phyloP scores from a whole-genome alignment of 2,888 invertebrate genomes.

The Dryadula phaetusa region DNA sequence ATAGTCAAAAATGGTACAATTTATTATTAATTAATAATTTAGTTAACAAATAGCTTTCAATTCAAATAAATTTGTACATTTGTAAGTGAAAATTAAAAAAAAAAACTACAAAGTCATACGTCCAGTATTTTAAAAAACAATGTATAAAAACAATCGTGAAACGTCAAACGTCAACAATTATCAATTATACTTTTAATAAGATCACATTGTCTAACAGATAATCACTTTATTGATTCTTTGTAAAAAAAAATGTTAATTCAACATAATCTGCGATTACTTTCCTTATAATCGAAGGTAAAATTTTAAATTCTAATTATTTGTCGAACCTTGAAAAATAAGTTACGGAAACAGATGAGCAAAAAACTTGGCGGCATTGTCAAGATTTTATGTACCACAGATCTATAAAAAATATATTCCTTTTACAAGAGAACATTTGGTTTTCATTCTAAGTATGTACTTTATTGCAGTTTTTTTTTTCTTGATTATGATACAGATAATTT shows the following conservation, averaged over 20 bases:
- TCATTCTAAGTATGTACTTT: slow-evolving; percentile 7
- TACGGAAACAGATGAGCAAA: slow-evolving; percentile 46
- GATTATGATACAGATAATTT: slow-evolving; percentile 7
- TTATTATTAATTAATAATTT: too few species aligned
- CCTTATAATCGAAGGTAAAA: neutral
- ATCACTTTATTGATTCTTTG: neutral
- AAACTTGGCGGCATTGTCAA: slow-evolving; percentile 43
- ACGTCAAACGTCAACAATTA: too few species aligned
- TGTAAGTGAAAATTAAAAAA: too few species aligned
- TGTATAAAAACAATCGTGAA: too few species aligned
- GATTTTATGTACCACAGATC: slow-evolving; percentile 43
- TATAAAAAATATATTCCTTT: slow-evolving; percentile 36
- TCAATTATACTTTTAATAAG: neutral
- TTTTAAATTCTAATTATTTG: slow-evolving; percentile 23
- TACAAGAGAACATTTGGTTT: slow-evolving; percentile 6
- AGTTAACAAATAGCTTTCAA: too few species aligned
- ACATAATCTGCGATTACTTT: neutral
- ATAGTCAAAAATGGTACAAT: too few species aligned
- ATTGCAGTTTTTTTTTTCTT: neutral
- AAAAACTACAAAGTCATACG: too few species aligned
- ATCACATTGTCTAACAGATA: neutral
- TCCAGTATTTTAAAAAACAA: too few species aligned
- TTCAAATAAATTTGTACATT: too few species aligned
- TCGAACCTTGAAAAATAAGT: slow-evolving; percentile 42
- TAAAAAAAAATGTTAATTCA: neutral